phyloP scores from a whole-genome alignment of 1,140 invertebrate species.

The Bactericera cockerelli region DNA sequence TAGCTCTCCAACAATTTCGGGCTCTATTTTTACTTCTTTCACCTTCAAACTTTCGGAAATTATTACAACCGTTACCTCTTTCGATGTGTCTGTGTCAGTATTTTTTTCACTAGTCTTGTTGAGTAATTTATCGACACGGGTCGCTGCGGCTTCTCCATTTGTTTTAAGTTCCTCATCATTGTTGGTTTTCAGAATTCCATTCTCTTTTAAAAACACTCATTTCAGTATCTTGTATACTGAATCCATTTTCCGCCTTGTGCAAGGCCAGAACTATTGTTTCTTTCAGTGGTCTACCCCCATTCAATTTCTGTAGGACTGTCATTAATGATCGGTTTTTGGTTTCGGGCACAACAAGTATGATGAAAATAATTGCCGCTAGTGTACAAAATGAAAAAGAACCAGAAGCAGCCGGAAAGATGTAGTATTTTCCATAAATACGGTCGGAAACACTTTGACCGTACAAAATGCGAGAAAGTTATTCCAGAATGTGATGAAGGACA shows the following conservation, averaged over 20 bases:
- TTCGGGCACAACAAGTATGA: background rate
- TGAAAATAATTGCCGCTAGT: background rate
- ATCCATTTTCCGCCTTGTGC: background rate
- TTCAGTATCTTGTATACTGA: background rate
- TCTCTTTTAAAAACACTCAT: background rate
- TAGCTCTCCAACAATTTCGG: too few species aligned
- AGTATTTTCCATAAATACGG: background rate
- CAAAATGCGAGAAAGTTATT: constrained; percentile 3
- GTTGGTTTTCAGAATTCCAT: background rate
- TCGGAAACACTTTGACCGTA: constrained; percentile 4
- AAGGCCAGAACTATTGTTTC: background rate
- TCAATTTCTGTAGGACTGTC: background rate
- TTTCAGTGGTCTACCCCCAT: constrained; percentile 1
- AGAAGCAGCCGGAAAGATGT: background rate
- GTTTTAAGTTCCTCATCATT: background rate
- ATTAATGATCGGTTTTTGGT: background rate
- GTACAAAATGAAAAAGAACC: constrained; percentile 8
- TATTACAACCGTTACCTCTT: too few species aligned
- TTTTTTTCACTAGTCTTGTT: too few species aligned
- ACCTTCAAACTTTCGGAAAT: too few species aligned
- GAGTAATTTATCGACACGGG: too few species aligned
- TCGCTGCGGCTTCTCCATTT: too few species aligned
- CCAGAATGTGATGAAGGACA: background rate
- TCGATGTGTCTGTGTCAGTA: too few species aligned
- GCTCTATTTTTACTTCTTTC: too few species aligned